Evolutionary conservation across 2,888 invertebrate genomes (phyloP).

Genomic region (Eilema depressum): DNA sequence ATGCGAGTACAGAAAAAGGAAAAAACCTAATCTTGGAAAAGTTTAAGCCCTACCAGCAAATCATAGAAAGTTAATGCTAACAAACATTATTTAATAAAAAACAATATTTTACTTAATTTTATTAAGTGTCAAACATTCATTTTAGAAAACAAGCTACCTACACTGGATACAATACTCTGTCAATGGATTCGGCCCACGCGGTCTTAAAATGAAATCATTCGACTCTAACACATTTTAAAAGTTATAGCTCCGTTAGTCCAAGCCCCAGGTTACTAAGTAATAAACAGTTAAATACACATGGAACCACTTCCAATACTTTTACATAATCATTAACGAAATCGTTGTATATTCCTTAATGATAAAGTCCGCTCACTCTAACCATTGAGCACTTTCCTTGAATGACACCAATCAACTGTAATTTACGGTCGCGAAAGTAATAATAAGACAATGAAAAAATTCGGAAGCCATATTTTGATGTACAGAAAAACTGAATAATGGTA

Average conservation of each 20-base stretch:
- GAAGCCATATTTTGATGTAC: constrained; percentile 58
- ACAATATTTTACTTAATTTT: constrained; percentile 36
- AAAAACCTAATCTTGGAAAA: too few species aligned
- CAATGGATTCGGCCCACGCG: constrained; percentile 33
- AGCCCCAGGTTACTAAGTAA: constrained; percentile 75
- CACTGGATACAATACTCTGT: constrained; percentile 19
- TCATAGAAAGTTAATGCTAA: too few species aligned
- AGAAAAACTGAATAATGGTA: constrained; percentile 40
- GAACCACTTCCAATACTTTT: constrained; percentile 72
- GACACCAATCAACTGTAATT: constrained; percentile 61
- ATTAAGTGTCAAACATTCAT: constrained; percentile 39
- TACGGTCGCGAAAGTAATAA: constrained; percentile 60
- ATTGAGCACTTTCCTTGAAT: constrained; percentile 62
- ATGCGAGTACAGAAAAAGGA: too few species aligned
- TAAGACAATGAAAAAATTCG: constrained; percentile 54
- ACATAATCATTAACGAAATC: constrained; percentile 77
- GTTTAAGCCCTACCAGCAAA: too few species aligned
- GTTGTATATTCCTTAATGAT: constrained; percentile 74
- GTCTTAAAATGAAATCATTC: constrained; percentile 40
- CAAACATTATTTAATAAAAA: too few species aligned
- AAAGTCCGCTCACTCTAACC: constrained; percentile 61
- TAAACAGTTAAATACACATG: constrained; percentile 78
- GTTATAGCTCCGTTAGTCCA: constrained; percentile 72
- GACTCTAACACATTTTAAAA: constrained; percentile 60
- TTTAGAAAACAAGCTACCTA: constrained; percentile 30